Conservation (phyloP, 2,888 invertebrate genomes). For the Syrista parreyssii region DNA sequence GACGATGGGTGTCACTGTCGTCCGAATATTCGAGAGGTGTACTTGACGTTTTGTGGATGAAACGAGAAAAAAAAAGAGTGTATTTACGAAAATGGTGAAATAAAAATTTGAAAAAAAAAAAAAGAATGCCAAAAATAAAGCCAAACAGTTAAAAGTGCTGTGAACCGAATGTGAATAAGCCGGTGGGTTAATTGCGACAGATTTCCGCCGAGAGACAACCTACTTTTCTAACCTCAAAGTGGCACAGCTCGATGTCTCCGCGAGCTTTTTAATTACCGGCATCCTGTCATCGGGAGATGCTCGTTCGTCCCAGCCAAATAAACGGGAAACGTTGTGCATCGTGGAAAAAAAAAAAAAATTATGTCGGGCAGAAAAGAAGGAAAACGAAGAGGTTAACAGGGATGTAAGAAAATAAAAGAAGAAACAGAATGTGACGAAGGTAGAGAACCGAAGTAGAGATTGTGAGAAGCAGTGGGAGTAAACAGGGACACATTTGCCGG, state of each 20-base stretch:
- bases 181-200: not conserved
- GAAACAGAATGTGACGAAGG: not conserved
- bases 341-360: not conserved
- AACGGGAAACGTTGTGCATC: constrained; percentile 1
- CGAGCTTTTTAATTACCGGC: not conserved
- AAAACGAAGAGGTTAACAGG: not conserved
- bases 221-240: not conserved
- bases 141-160: not conserved
- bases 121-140: not conserved
- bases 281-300: not conserved
- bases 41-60: not conserved
- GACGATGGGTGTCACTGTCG: not conserved
- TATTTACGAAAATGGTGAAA: not conserved
- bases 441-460: not conserved
- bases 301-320: not conserved
- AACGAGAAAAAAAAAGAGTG: not conserved
- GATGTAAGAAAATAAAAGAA: not conserved
- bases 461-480: constrained; percentile 1
- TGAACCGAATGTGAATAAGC: too few relatives aligned
- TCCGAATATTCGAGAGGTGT: not conserved
- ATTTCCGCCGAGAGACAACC: not conserved
- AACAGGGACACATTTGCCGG: constrained; percentile 8
- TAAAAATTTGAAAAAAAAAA: not conserved
- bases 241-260: not conserved
- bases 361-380: not conserved